These are phyloP conservation scores for Gastrophryne carolinensis DNA, from an alignment of 2,797 vertebrate species.

Conservation along the genomic window DNA sequence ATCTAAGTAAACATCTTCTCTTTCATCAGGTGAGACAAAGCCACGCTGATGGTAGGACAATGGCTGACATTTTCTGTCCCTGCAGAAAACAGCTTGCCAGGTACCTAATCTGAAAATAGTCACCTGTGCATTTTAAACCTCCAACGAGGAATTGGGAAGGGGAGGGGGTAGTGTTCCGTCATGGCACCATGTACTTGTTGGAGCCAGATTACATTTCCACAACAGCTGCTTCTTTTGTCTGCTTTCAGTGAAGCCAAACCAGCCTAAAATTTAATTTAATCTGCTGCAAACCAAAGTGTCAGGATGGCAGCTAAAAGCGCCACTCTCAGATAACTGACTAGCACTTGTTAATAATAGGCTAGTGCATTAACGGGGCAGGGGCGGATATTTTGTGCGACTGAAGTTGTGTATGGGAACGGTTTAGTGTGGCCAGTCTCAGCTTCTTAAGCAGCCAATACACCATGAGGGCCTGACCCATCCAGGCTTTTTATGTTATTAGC, in stretches of 20 bases:
- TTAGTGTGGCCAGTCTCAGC: conserved; percentile 57
- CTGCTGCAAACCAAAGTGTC: conserved; percentile 83
- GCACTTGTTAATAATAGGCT: conserved; percentile 86
- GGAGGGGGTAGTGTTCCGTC: conserved; percentile 53
- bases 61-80: not conserved
- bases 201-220: conserved; percentile 79
- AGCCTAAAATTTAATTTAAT: conserved; percentile 93
- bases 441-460: conserved; percentile 42
- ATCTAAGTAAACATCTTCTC: conserved; percentile 37
- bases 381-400: conserved; percentile 82
- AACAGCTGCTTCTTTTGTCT: conserved; percentile 87
- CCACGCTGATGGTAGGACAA: not conserved
- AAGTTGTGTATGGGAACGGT: conserved; percentile 71
- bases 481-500: conserved; percentile 59
- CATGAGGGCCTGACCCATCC: conserved; percentile 49
- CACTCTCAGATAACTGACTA: conserved; percentile 81
- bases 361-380: conserved; percentile 57
- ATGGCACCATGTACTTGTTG: conserved; percentile 63
- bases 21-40: conserved; percentile 19
- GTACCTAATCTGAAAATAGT: conserved; percentile 41
- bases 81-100: conserved; percentile 29
- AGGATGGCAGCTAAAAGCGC: conserved; percentile 83
- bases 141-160: fast-evolving
- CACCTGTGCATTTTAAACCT: conserved; percentile 26
- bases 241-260: conserved; percentile 77